Evolutionary conservation across 2,797 vertebrate species (phyloP).

Genomic region (Xiphophorus birchmanni): DNA sequence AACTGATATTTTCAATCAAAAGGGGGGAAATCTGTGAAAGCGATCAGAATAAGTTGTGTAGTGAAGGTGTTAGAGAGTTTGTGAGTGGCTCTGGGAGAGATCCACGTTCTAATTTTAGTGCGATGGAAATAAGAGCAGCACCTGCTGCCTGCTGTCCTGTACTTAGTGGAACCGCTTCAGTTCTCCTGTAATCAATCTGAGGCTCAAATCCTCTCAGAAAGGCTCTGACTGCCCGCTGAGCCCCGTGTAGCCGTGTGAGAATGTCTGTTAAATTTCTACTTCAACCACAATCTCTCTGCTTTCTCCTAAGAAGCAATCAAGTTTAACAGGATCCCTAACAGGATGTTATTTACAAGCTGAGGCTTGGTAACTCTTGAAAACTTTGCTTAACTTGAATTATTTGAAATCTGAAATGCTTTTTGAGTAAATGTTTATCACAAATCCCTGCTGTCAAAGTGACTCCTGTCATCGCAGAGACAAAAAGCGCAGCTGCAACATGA

Average conservation of each 20-base stretch:
- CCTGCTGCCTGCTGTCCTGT: conserved; percentile 70
- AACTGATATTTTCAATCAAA: neutral
- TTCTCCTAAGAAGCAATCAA: conserved; percentile 2
- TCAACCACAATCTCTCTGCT: neutral
- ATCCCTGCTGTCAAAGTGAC: conserved; percentile 46
- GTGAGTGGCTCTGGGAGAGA: conserved; percentile 59
- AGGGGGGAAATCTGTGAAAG: neutral
- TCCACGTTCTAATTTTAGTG: conserved; percentile 79
- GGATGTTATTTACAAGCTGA: neutral
- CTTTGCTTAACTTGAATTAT: neutral
- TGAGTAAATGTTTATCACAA: conserved; percentile 21
- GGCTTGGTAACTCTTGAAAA: neutral
- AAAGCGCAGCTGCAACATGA: conserved; percentile 65
- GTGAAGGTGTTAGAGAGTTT: conserved; percentile 16
- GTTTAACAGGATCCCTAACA: neutral
- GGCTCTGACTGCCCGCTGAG: conserved; percentile 31
- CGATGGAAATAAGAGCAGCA: conserved; percentile 69
- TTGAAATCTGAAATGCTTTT: conserved; percentile 11
- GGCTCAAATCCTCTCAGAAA: conserved; percentile 54
- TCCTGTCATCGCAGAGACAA: conserved; percentile 43
- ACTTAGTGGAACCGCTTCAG: conserved; percentile 60
- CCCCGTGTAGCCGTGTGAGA: conserved; percentile 13
- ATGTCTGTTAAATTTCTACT: conserved; percentile 16
- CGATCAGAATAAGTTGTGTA: neutral
- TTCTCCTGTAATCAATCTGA: conserved; percentile 59